Conservation (phyloP, 2,888 invertebrate species). For the Oscheius sp. region DNA sequence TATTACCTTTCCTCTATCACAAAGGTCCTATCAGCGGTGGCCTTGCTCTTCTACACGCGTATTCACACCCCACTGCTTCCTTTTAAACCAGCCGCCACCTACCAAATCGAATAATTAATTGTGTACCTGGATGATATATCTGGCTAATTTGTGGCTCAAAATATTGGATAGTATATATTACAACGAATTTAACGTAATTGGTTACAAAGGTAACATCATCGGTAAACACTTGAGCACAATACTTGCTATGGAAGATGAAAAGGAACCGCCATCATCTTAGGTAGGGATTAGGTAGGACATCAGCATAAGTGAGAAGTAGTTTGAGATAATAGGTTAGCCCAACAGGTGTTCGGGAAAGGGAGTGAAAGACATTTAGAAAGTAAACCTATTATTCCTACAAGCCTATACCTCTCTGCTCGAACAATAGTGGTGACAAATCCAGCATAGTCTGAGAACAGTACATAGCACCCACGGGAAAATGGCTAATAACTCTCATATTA, state of each 20-base stretch:
- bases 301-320: slow-evolving; percentile 20
- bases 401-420: not conserved
- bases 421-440: no score
- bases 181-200: not conserved
- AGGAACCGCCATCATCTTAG: no score
- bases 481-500: no score
- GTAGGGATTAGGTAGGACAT: slow-evolving; percentile 22
- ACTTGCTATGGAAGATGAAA: not conserved
- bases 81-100: slow-evolving; percentile 10
- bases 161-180: not conserved
- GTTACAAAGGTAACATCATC: no score
- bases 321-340: slow-evolving; percentile 4
- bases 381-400: no score
- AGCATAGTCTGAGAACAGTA: no score
- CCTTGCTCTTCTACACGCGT: slow-evolving; percentile 27
- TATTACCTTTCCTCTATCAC: slow-evolving; percentile 8
- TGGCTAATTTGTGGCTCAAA: no score
- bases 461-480: no score
- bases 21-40: slow-evolving; percentile 26
- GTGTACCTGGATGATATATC: no score
- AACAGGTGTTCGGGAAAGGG: not conserved
- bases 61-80: slow-evolving; percentile 30
- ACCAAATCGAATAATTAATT: slow-evolving; percentile 16
- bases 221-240: not conserved
- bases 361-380: no score